Evolutionary conservation across 2,797 vertebrate species (phyloP), one percentile per base, ranked within the genome.

Genomic region (Nyctibius grandis): DNA sequence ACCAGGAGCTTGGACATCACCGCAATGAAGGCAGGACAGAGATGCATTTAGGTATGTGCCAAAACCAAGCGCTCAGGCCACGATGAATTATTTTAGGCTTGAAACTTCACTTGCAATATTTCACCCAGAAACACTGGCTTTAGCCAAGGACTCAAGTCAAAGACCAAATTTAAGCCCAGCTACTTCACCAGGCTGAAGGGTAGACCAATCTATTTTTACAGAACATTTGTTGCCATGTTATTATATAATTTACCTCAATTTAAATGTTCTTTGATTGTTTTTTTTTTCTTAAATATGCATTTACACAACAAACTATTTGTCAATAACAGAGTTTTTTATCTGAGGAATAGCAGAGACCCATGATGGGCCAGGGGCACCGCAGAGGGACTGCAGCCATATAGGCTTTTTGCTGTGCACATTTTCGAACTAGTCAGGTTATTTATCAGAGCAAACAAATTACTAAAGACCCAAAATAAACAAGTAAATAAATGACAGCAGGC

Each of bases 81-180:
- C 3, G 3, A 40, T 82, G 70, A 93, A 82, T 70, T 91, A 77
- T 93, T 94, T 87, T 73, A 60, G 80, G 70, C 54, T 68, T 75
- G 60, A 56, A 96, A 45, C 25, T 85, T 87, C n/a, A 47, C 67
- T 56, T 42, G 67, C n/a, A 93, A 29, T 91, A 93, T 89, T 94
- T 96, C 81, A 93, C 31, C 59, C 16, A 42, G 67, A 59, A 86
- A 65, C 60, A 70, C 6, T 56, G 80, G 59, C 33, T 88, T 86
- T 40, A 86, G 76, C 70, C 42, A 88, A 68, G 85, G 88, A 84
- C 74, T 78, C 7, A 6, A 91, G 63, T 38, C 70, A 82, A 85
- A 91, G 44, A 47, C 26, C 88, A 89, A 82, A 82, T 56, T 87
- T 76, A 94, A 92, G 33, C 56, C 17, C 12, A 61, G 34, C 67